These are phyloP conservation scores for Takifugu bimaculatus DNA, from an alignment of 2,113 vertebrate species.

Conservation along the genomic window DNA sequence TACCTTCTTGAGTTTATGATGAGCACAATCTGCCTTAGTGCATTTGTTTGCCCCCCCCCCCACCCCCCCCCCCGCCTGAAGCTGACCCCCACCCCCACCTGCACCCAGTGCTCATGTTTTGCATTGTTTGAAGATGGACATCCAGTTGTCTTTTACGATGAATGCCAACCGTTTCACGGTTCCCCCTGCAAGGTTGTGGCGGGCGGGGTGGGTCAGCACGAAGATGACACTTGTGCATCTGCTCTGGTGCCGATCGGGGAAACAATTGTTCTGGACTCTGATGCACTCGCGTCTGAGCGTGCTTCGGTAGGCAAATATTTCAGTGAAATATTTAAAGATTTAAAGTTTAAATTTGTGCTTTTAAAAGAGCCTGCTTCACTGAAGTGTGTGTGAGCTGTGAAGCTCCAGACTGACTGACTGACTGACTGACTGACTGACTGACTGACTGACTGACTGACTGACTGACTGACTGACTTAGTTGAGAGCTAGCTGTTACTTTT, in stretches of 20 bases:
- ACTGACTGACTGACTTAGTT: conserved; percentile 32
- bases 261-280: not conserved
- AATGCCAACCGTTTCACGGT: conserved; percentile 53
- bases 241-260: conserved; percentile 17
- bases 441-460: conserved; percentile 30
- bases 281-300: no score
- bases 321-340: no score
- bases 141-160: conserved; percentile 65
- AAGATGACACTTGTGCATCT: conserved; percentile 42
- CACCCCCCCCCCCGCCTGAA: not conserved
- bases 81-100: not conserved
- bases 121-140: conserved; percentile 67
- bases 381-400: not conserved
- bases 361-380: conserved; percentile 21
- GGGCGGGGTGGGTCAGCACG: conserved; percentile 21
- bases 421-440: conserved; percentile 36
- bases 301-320: no score
- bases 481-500: conserved; percentile 50
- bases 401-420: conserved; percentile 14
- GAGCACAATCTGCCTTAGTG: conserved; percentile 15
- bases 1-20: conserved; percentile 53
- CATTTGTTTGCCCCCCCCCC: conserved; percentile 22
- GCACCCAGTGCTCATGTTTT: conserved; percentile 41
- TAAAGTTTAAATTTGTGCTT: no score
- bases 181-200: conserved; percentile 40